phyloP scores from a whole-genome alignment of 2,888 invertebrate species.

The Allophyes oxyacanthae region DNA sequence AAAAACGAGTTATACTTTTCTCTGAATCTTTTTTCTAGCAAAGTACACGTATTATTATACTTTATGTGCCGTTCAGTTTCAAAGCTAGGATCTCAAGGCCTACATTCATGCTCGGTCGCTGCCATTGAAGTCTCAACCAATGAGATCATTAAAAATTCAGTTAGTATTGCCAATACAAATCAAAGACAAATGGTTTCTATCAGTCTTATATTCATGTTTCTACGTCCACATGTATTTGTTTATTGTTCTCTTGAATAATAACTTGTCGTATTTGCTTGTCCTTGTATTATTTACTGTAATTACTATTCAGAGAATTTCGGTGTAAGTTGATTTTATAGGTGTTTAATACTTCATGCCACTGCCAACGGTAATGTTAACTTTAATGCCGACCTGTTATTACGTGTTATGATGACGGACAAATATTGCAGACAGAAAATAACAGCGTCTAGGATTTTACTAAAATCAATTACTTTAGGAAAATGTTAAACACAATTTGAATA shows the following conservation, averaged over 20 bases:
- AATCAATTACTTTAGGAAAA: too few relatives aligned
- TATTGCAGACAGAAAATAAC: conserved; percentile 9
- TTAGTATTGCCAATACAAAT: too few relatives aligned
- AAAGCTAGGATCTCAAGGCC: conserved; percentile 6
- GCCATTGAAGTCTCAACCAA: conserved; percentile 5
- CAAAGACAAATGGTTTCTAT: conserved; percentile 1
- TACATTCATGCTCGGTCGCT: conserved; percentile 16
- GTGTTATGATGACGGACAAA: conserved; percentile 10
- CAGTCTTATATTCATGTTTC: conserved; percentile 17
- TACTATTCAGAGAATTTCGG: conserved; percentile 38
- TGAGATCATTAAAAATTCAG: conserved; percentile 1
- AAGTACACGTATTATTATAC: too few relatives aligned
- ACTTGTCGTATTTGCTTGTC: conserved; percentile 30
- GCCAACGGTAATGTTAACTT: conserved; percentile 33
- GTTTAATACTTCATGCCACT: conserved; percentile 35
- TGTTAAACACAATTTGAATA: too few relatives aligned
- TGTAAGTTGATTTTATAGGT: conserved; percentile 38
- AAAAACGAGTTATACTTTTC: too few relatives aligned
- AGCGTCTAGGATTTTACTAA: background rate
- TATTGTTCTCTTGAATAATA: conserved; percentile 32
- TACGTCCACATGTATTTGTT: conserved; percentile 17
- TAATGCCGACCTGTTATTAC: conserved; percentile 22
- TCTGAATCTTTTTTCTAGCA: background rate
- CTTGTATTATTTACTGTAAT: conserved; percentile 46
- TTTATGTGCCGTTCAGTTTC: too few relatives aligned